These are phyloP conservation scores for Eilema depressum DNA, from an alignment of 2,888 invertebrate genomes.

Conservation along the genomic window DNA sequence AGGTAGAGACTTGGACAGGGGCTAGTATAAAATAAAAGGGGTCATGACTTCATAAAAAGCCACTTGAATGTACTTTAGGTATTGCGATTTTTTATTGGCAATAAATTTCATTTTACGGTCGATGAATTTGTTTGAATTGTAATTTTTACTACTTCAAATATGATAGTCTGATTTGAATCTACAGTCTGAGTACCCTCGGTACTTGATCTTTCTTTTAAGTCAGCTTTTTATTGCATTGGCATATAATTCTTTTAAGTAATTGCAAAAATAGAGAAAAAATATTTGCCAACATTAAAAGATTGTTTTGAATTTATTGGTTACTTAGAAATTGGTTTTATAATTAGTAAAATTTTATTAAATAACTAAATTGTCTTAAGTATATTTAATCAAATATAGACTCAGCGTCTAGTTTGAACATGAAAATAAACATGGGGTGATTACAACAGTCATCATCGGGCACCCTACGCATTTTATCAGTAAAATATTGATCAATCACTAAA, in stretches of 20 bases:
- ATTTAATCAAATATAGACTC: not conserved
- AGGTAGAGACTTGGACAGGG: not conserved
- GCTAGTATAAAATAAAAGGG: not conserved
- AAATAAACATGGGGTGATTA: too few species aligned
- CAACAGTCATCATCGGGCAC: too few species aligned
- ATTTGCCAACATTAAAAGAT: not conserved
- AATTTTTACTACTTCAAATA: conserved; percentile 16
- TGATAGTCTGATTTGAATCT: conserved; percentile 14
- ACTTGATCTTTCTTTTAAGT: not conserved
- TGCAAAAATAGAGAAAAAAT: not conserved
- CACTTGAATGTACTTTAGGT: not conserved
- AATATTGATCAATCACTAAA: too few species aligned
- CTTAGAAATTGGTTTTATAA: too few species aligned
- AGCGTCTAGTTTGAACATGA: too few species aligned
- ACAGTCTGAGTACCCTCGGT: not conserved
- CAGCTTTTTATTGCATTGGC: conserved; percentile 7
- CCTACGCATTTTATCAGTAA: too few species aligned
- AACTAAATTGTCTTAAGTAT: too few species aligned
- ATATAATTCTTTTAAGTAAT: not conserved
- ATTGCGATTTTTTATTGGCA: conserved; percentile 11
- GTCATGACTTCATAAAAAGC: conserved; percentile 6
- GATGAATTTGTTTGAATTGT: conserved; percentile 12
- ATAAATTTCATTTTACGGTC: conserved; percentile 16
- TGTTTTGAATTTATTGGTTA: too few species aligned
- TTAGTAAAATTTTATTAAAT: too few species aligned